Evolutionary conservation across 1,140 invertebrate species (phyloP).

Genomic region (Aphaenogaster rudis): DNA sequence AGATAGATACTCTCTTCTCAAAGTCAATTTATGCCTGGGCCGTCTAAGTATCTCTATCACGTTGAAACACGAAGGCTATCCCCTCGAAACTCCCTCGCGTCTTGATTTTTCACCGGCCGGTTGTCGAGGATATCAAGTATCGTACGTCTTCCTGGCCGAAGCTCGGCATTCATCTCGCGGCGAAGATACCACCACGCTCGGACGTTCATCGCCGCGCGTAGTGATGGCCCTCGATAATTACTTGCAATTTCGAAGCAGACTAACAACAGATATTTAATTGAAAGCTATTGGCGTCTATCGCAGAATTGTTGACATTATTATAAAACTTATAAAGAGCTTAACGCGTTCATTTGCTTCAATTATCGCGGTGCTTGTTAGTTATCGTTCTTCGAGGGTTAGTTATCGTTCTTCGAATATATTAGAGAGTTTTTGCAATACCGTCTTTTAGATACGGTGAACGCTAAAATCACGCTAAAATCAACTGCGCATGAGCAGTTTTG

Average conservation of each 20-base stretch:
- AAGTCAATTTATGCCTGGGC: slow-evolving; percentile 13
- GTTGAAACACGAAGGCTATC: slow-evolving; percentile 8
- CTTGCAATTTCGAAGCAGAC: not conserved
- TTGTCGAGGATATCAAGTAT: slow-evolving; percentile 45
- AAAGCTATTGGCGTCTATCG: slow-evolving; percentile 10
- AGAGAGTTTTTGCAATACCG: too few species aligned
- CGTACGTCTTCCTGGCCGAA: not conserved
- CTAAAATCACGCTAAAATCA: too few species aligned
- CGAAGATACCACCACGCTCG: not conserved
- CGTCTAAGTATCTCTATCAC: slow-evolving; percentile 16
- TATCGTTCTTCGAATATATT: not conserved
- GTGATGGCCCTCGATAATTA: slow-evolving; percentile 12
- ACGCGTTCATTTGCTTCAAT: not conserved
- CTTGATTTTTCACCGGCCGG: slow-evolving; percentile 36
- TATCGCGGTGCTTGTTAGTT: not conserved
- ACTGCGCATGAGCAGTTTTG: too few species aligned
- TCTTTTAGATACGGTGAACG: too few species aligned
- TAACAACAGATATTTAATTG: slow-evolving; percentile 8
- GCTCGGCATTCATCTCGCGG: not conserved
- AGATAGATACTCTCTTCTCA: not conserved
- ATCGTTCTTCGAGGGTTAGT: not conserved
- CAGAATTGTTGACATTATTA: not conserved
- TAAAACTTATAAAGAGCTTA: slow-evolving; percentile 11
- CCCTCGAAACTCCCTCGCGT: slow-evolving; percentile 20
- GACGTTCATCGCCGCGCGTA: not conserved